Conservation (phyloP, 2,113 vertebrate genomes). For the Misgurnus mizolepis region DNA sequence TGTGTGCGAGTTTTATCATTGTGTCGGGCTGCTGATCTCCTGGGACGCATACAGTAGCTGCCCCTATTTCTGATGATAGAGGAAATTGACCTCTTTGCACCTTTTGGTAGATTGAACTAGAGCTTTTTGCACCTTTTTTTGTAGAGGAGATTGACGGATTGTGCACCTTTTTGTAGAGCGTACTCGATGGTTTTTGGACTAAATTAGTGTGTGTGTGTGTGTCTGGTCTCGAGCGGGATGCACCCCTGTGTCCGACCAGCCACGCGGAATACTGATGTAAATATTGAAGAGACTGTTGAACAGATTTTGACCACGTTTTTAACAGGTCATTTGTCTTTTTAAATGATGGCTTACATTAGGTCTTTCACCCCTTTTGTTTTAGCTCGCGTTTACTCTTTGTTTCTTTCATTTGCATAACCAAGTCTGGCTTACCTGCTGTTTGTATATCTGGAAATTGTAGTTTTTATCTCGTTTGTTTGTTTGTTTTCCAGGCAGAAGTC, state of each 20-base stretch:
- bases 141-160: constrained; percentile 50
- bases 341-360: constrained; percentile 31
- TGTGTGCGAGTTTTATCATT: background rate
- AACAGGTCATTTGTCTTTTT: constrained; percentile 39
- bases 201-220: constrained; percentile 34
- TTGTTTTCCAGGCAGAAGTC: background rate
- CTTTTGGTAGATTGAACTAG: constrained; percentile 71
- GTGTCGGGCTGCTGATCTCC: constrained; percentile 11
- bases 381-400: background rate
- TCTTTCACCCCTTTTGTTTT: constrained; percentile 30
- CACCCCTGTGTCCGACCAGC: constrained; percentile 19
- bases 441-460: constrained; percentile 28
- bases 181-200: constrained; percentile 41
- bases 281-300: constrained; percentile 70
- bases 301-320: constrained; percentile 67
- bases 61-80: constrained; percentile 38
- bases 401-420: constrained; percentile 45
- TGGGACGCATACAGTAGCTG: constrained; percentile 28
- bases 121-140: constrained; percentile 73
- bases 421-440: constrained; percentile 53
- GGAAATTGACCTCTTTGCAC: constrained; percentile 68
- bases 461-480: background rate
- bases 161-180: constrained; percentile 56
- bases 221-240: constrained; percentile 29
- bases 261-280: constrained; percentile 63